Evolutionary conservation across 2,113 vertebrate genomes (phyloP).

Genomic region (Seriola dumerili): DNA sequence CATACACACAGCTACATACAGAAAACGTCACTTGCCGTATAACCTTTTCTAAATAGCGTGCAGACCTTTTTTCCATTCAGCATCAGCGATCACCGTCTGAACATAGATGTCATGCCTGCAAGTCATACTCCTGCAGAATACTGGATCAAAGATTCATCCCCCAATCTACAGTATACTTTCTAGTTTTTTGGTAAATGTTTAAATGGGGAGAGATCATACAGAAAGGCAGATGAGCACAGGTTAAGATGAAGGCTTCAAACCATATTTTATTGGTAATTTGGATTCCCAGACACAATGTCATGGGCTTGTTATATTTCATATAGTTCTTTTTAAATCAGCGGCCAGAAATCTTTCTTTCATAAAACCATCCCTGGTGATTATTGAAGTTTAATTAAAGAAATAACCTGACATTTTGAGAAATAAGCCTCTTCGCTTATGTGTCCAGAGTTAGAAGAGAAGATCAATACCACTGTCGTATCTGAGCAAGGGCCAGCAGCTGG

Average conservation of each 20-base stretch:
- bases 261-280: background rate
- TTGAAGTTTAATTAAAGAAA: background rate
- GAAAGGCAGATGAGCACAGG: background rate
- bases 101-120: constrained; percentile 9
- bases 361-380: background rate
- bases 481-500: background rate
- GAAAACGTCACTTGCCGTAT: constrained; percentile 40
- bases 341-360: background rate
- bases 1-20: constrained; percentile 1
- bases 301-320: background rate
- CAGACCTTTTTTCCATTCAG: constrained; percentile 52
- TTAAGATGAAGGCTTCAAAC: constrained; percentile 5
- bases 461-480: background rate
- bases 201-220: background rate
- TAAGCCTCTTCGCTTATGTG: background rate
- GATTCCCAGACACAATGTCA: background rate
- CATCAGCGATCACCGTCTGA: constrained; percentile 39
- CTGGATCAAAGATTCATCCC: constrained; percentile 35
- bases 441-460: background rate
- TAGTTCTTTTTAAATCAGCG: background rate
- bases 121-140: constrained; percentile 29
- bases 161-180: background rate
- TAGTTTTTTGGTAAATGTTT: background rate
- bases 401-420: background rate
- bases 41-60: constrained; percentile 56